These are phyloP conservation scores for Sinocyclocheilus anshuiensis DNA, from an alignment of 2,113 vertebrate genomes.

Conservation along the genomic window DNA sequence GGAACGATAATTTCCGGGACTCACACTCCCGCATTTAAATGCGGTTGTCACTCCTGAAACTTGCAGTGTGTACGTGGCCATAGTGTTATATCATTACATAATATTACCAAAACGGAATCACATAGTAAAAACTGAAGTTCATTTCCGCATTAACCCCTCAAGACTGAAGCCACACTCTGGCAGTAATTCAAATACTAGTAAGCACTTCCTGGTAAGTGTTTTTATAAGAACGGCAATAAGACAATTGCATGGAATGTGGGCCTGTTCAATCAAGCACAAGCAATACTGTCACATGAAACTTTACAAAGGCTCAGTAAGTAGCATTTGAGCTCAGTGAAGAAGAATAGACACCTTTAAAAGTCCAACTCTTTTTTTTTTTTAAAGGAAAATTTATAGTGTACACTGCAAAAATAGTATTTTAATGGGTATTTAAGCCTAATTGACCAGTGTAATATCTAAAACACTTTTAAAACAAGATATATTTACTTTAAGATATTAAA, in stretches of 20 bases:
- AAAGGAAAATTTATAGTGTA: not conserved
- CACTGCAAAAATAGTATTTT: not conserved
- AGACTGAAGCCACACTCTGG: not conserved
- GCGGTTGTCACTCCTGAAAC: no score
- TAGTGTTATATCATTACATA: not conserved
- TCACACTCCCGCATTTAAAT: no score
- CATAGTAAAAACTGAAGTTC: not conserved
- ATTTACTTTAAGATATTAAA: not conserved
- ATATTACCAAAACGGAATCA: not conserved
- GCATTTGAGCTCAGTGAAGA: not conserved
- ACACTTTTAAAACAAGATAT: not conserved
- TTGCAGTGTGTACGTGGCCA: no score
- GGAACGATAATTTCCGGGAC: no score
- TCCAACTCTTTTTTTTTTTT: no score
- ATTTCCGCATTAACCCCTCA: not conserved
- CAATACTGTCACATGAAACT: not conserved
- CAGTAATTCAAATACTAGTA: not conserved
- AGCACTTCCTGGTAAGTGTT: slow-evolving; percentile 1
- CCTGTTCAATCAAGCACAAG: slow-evolving; percentile 18
- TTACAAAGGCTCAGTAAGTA: not conserved
- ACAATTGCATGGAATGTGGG: not conserved
- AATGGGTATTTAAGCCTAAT: not conserved
- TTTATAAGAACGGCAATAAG: not conserved
- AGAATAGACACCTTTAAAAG: not conserved
- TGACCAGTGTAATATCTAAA: not conserved